Evolutionary conservation across 2,113 vertebrate species (phyloP).

Genomic region (Sinocyclocheilus anshuiensis): DNA sequence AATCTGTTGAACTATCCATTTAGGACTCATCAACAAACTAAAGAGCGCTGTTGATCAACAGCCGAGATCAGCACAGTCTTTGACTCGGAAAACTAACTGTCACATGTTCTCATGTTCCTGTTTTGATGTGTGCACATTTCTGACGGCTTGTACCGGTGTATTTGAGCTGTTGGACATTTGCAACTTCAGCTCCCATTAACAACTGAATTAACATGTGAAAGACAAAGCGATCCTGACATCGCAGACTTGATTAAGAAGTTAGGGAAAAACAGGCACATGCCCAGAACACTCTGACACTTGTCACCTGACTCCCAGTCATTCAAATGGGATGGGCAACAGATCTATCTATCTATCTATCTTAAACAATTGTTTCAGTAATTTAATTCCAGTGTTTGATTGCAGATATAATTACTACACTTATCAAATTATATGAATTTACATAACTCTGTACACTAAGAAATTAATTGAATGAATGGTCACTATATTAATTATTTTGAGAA

Average conservation of each 20-base stretch:
- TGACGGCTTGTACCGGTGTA: slow-evolving; percentile 27
- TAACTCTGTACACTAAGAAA: not conserved
- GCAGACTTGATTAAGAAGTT: slow-evolving; percentile 52
- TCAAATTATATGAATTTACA: too few relatives aligned
- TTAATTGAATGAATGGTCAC: not conserved
- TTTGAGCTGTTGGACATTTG: slow-evolving; percentile 32
- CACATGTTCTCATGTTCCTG: slow-evolving; percentile 23
- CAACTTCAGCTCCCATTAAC: slow-evolving; percentile 44
- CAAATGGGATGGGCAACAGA: not conserved
- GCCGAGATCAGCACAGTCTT: not conserved
- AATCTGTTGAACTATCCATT: not conserved
- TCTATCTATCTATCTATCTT: not conserved
- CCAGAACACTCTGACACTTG: slow-evolving; percentile 42
- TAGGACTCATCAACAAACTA: not conserved
- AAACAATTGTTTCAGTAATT: not conserved
- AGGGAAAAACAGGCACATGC: slow-evolving; percentile 38
- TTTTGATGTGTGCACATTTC: slow-evolving; percentile 16
- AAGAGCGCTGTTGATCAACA: not conserved
- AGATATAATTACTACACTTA: not conserved
- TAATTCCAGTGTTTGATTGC: not conserved
- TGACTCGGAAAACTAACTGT: slow-evolving; percentile 27
- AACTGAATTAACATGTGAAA: slow-evolving; percentile 35
- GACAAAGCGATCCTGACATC: slow-evolving; percentile 36
- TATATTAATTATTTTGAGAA: not conserved
- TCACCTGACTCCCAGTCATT: slow-evolving; percentile 2